Percentiles rank a stretch among this genome's conserved stretches.
phyloP scores from a whole-genome alignment of 2,888 invertebrate genomes.

The Pollenia angustigena region DNA sequence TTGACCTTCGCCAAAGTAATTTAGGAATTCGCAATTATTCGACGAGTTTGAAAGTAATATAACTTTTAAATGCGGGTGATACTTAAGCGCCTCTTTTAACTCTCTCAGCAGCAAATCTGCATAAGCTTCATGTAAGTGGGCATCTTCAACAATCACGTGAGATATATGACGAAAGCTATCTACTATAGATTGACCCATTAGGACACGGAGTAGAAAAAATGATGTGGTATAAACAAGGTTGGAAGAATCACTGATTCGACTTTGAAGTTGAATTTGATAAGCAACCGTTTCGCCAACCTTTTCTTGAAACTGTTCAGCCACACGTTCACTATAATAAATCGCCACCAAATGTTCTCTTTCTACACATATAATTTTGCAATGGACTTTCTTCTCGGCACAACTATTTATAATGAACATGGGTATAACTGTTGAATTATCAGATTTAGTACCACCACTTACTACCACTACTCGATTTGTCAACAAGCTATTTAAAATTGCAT shows the following conservation, averaged over 20 bases:
- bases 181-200: slow-evolving; percentile 90
- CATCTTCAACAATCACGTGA: slow-evolving; percentile 95
- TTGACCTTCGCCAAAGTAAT: slow-evolving; percentile 76
- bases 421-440: slow-evolving; percentile 96
- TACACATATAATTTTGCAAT: slow-evolving; percentile 94
- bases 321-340: slow-evolving; percentile 93
- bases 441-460: slow-evolving; percentile 94
- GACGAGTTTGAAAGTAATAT: slow-evolving; percentile 93
- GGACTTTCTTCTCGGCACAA: slow-evolving; percentile 86
- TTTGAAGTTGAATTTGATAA: slow-evolving; percentile 77
- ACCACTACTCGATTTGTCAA: slow-evolving; percentile 89
- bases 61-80: slow-evolving; percentile 89
- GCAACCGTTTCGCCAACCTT: slow-evolving; percentile 90
- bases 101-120: slow-evolving; percentile 95
- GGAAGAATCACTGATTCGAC: slow-evolving; percentile 77
- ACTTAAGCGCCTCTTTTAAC: slow-evolving; percentile 89
- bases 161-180: slow-evolving; percentile 84
- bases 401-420: slow-evolving; percentile 95
- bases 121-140: slow-evolving; percentile 95
- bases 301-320: slow-evolving; percentile 88
- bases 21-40: slow-evolving; percentile 73
- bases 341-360: slow-evolving; percentile 95
- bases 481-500: slow-evolving; percentile 64
- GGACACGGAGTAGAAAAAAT: slow-evolving; percentile 87
- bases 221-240: slow-evolving; percentile 79